A percentile compares a stretch with the other conserved stretches of the same genome.
phyloP scores from a whole-genome alignment of 2,797 vertebrate genomes.

The Catharus ustulatus region DNA sequence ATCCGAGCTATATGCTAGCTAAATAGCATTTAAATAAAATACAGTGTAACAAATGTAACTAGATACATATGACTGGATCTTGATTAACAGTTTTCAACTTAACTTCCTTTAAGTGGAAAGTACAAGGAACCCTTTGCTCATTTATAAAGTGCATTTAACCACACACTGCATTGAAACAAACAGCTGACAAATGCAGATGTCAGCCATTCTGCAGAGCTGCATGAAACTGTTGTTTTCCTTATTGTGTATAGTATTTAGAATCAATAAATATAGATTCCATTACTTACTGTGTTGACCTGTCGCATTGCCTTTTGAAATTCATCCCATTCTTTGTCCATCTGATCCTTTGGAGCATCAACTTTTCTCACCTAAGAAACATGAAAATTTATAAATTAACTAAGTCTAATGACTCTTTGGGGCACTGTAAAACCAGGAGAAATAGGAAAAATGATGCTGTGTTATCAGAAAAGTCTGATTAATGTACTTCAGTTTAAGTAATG shows the following conservation, averaged over 20 bases:
- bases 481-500: background rate
- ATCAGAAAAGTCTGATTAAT: background rate
- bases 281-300: conserved; percentile 88
- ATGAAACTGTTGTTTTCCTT: conserved; percentile 64
- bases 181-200: conserved; percentile 43
- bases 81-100: background rate
- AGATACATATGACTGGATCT: background rate
- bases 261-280: conserved; percentile 47
- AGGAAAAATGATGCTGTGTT: background rate
- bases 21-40: background rate
- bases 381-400: background rate
- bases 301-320: conserved; percentile 98
- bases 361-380: conserved; percentile 84
- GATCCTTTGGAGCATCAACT: conserved; percentile 95
- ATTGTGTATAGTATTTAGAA: conserved; percentile 45
- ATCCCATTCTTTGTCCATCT: conserved; percentile 98
- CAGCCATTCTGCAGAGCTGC: conserved; percentile 53
- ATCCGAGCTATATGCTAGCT: background rate
- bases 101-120: background rate
- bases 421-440: background rate
- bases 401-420: background rate
- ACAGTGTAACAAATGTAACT: background rate
- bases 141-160: conserved; percentile 56
- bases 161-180: conserved; percentile 43
- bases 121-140: conserved; percentile 37